phyloP scores from a whole-genome alignment of 2,113 vertebrate species.

The Ivindomyrus marchei region DNA sequence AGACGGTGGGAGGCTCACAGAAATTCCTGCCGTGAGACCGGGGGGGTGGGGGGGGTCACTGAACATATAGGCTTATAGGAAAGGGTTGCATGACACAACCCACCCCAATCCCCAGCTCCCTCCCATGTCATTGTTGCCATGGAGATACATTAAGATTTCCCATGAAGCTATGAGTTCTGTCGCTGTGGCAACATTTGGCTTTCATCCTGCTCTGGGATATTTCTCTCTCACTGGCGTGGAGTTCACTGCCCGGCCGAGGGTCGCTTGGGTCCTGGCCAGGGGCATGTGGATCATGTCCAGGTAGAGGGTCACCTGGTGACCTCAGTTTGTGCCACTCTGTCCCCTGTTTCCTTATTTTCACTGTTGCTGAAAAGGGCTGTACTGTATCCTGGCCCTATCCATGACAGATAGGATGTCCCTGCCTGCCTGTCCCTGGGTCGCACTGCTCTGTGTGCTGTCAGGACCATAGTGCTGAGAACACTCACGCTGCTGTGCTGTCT shows the following conservation, averaged over 20 bases:
- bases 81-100: constrained; percentile 9
- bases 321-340: not conserved
- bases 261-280: not conserved
- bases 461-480: not conserved
- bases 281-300: not conserved
- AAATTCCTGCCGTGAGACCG: not conserved
- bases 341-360: not conserved
- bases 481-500: not conserved
- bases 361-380: not conserved
- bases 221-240: not conserved
- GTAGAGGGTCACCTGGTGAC: not conserved
- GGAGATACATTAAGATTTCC: constrained; percentile 18
- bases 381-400: not conserved
- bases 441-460: not conserved
- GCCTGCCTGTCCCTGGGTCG: not conserved
- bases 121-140: constrained; percentile 15
- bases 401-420: not conserved
- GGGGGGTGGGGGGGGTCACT: not conserved
- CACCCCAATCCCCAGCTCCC: not conserved
- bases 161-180: constrained; percentile 8
- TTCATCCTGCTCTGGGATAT: constrained; percentile 20
- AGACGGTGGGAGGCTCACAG: too few relatives aligned
- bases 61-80: not conserved
- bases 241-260: not conserved
- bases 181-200: constrained; percentile 20